Base-by-base conservation (phyloP, 2,797 vertebrate species). In the Acropternis orthonyx region DNA sequence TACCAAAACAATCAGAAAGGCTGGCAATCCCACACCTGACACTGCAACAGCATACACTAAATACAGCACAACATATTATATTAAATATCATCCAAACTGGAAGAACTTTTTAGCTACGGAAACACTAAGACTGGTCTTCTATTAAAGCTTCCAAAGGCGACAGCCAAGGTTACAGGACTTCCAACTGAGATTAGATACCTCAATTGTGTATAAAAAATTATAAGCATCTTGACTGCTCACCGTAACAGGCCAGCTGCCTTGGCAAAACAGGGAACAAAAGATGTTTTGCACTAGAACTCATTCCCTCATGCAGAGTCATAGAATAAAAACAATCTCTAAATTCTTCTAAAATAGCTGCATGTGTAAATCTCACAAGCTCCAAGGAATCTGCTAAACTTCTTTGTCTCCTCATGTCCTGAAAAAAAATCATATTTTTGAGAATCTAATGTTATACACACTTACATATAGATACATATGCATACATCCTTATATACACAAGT, bases 1-100 rank as follows among this genome's bases (percentile, higher is more conserved):
- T 88, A 69, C 8, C 49, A 93, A 84, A 89, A 48, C 32, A 85
- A 65, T 72, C 51, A 75, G 32, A 90, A 92, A 86, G 68, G 26
- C 62, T 66, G 48, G 32, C 69, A 81, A 24, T 85, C 66, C 34
- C 65, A 39, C 21, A 71, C 41, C 20, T 89, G 36, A 82, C 16
- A 34, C 24, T 66, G 37, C 32, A 84, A 67, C 6, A 78, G 28
- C 2, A 26, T 32, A 54, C 12, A 56, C 49, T 37, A 65, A 89
- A 93, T 27, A 78, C 27, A 72, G 37, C 34, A 58, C 62, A 77
- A 43, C 12, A 63, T 13, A 56, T 61, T 39, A 62, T 43, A 28
- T 14, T 71, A 77, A 83, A 8, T 56, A 61, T 17, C 36, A 76
- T 20, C 54, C 36, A 66, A 14, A 48, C 39, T 32, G 46, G 14